phyloP scores from a whole-genome alignment of 2,113 vertebrate species.

The Chionomys nivalis region DNA sequence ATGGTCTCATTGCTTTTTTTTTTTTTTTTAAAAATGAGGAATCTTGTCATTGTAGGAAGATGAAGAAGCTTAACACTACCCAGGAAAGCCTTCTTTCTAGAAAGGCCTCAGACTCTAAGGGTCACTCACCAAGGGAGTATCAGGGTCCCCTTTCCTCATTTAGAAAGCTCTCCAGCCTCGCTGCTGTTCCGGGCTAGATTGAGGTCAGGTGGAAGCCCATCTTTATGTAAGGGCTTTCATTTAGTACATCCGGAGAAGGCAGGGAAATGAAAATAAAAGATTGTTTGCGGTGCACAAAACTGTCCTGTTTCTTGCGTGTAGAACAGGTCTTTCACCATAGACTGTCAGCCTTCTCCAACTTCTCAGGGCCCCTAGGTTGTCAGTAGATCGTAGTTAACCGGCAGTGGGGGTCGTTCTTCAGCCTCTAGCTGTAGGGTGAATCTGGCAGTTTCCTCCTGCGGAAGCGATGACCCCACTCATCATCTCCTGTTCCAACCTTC shows the following conservation, averaged over 20 bases:
- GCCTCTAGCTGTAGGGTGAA: background rate
- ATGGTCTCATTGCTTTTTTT: background rate
- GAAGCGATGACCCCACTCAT: background rate
- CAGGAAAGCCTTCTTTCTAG: slow-evolving; percentile 15
- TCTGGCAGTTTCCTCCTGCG: background rate
- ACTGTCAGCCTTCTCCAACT: background rate
- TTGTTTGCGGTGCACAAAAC: background rate
- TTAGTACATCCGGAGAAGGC: background rate
- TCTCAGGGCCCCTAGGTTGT: background rate
- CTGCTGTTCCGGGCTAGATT: background rate
- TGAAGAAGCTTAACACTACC: background rate
- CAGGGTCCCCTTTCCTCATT: background rate
- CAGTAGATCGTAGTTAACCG: background rate
- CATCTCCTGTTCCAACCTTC: background rate
- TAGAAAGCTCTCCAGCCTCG: background rate
- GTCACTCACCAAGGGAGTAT: background rate
- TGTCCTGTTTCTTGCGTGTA: background rate
- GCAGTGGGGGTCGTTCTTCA: background rate
- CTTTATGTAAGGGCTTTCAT: background rate
- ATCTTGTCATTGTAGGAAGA: background rate
- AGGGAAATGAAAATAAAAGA: background rate
- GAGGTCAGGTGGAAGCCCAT: background rate
- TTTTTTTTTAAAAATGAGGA: background rate
- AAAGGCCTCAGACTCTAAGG: background rate
- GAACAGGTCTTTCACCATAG: slow-evolving; percentile 16